Percentiles rank a stretch among this genome's conserved stretches.
phyloP scores from a whole-genome alignment of 30 jellyfish, hydroid and myxozoan genomes.

The Cassiopea andromeda region DNA sequence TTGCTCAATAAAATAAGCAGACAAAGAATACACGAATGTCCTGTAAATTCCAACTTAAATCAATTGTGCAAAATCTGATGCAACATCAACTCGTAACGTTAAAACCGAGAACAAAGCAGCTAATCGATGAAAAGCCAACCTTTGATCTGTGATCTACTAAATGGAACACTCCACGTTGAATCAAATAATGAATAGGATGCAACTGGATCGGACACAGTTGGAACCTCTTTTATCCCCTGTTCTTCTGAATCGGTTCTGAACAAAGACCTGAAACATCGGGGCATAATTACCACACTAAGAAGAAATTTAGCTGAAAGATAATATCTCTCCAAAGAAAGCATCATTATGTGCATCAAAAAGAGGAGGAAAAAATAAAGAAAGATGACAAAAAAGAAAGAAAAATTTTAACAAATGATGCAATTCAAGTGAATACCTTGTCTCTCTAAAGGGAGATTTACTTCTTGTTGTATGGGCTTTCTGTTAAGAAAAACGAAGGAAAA shows the following conservation, averaged over 20 bases:
- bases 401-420: not conserved
- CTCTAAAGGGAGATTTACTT: constrained; percentile 78
- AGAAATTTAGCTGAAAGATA: too few species aligned
- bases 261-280: constrained; percentile 55
- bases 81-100: too few species aligned
- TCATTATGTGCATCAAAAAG: too few species aligned
- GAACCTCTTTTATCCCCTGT: constrained; percentile 69
- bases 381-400: not conserved
- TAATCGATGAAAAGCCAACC: constrained; percentile 9
- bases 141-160: constrained; percentile 59
- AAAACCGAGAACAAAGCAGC: too few species aligned
- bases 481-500: constrained; percentile 4
- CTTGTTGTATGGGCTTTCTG: constrained; percentile 42
- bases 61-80: too few species aligned
- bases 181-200: constrained; percentile 87
- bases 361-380: too few species aligned
- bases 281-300: not conserved
- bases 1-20: too few species aligned
- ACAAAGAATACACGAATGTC: too few species aligned
- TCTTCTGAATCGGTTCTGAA: constrained; percentile 92
- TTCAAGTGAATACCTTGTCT: constrained; percentile 46
- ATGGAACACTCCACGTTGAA: constrained; percentile 88
- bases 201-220: constrained; percentile 78
- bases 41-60: too few species aligned
- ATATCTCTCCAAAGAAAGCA: too few species aligned